phyloP scores from a whole-genome alignment of 2,888 invertebrate species.

The Hydrotaea cyrtoneurina region DNA sequence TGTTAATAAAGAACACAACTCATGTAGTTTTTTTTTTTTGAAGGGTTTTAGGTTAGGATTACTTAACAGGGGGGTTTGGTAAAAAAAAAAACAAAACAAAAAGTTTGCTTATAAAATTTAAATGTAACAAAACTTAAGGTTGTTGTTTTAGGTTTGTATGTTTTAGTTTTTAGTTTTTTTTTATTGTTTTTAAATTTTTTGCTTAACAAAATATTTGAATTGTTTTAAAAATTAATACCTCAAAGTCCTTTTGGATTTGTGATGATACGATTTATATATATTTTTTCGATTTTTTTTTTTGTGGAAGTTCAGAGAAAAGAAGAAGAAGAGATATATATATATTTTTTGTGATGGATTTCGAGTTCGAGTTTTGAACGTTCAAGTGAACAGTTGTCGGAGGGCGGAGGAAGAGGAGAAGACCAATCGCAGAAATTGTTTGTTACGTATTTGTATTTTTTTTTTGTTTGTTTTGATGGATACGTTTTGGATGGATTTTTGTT shows the following conservation, averaged over 20 bases:
- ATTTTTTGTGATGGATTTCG: slow-evolving; percentile 50
- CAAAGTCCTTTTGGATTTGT: slow-evolving; percentile 79
- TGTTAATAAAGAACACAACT: slow-evolving; percentile 52
- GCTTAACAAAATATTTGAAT: slow-evolving; percentile 66
- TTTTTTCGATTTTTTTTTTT: slow-evolving; percentile 55
- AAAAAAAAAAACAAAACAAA: slow-evolving; percentile 49
- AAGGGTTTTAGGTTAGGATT: slow-evolving; percentile 3
- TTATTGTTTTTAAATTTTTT: slow-evolving; percentile 69
- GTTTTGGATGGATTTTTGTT: not conserved
- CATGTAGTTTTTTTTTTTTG: slow-evolving; percentile 21
- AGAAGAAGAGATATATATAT: slow-evolving; percentile 41
- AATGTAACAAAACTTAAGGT: slow-evolving; percentile 49
- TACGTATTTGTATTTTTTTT: no score
- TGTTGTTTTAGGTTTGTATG: slow-evolving; percentile 50
- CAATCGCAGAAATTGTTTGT: slow-evolving; percentile 73
- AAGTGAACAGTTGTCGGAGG: slow-evolving; percentile 65
- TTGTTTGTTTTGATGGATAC: slow-evolving; percentile 25
- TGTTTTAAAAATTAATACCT: slow-evolving; percentile 76
- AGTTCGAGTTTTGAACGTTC: slow-evolving; percentile 54
- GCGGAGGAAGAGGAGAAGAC: slow-evolving; percentile 71
- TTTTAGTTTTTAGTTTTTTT: not conserved
- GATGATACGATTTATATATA: slow-evolving; percentile 67
- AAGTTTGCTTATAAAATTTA: slow-evolving; percentile 57
- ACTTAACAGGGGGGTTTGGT: not conserved
- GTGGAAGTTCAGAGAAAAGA: slow-evolving; percentile 67